phyloP scores from a whole-genome alignment of 2,888 invertebrate species.

The Campoplex capitator region DNA sequence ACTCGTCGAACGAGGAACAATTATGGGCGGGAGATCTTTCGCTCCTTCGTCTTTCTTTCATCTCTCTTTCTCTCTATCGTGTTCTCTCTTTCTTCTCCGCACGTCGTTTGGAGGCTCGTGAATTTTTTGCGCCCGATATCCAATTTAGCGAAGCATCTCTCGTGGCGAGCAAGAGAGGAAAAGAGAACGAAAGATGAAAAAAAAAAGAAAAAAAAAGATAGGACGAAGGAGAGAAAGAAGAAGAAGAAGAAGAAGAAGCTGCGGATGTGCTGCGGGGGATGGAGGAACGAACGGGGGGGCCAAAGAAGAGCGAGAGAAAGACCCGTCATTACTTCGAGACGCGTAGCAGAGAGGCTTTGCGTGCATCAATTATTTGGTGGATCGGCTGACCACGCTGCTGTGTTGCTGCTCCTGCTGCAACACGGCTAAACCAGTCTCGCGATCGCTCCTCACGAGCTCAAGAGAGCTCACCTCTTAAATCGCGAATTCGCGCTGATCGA shows the following conservation, averaged over 20 bases:
- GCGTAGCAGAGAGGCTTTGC: slow-evolving; percentile 56
- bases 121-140: slow-evolving; percentile 55
- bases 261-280: slow-evolving; percentile 17
- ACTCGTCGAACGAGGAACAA: slow-evolving; percentile 40
- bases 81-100: slow-evolving; percentile 3
- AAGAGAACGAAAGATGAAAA: neutral
- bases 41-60: slow-evolving; percentile 14
- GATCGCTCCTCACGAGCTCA: slow-evolving; percentile 31
- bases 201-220: neutral
- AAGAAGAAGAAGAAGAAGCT: slow-evolving; percentile 37
- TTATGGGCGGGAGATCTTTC: slow-evolving; percentile 35
- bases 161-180: slow-evolving; percentile 1
- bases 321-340: slow-evolving; percentile 67
- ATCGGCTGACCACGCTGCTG: slow-evolving; percentile 61
- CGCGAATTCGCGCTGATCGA: slow-evolving; percentile 30
- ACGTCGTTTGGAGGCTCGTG: slow-evolving; percentile 42
- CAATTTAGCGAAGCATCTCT: slow-evolving; percentile 52
- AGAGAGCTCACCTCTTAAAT: slow-evolving; percentile 31
- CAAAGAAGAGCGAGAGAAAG: slow-evolving; percentile 54
- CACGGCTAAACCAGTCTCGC: slow-evolving; percentile 57
- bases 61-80: neutral
- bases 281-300: slow-evolving; percentile 10
- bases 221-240: slow-evolving; percentile 10
- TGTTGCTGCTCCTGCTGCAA: slow-evolving; percentile 14
- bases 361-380: slow-evolving; percentile 80